Base-by-base conservation (phyloP, 2,797 vertebrate species). In the Cuculus canorus region DNA sequence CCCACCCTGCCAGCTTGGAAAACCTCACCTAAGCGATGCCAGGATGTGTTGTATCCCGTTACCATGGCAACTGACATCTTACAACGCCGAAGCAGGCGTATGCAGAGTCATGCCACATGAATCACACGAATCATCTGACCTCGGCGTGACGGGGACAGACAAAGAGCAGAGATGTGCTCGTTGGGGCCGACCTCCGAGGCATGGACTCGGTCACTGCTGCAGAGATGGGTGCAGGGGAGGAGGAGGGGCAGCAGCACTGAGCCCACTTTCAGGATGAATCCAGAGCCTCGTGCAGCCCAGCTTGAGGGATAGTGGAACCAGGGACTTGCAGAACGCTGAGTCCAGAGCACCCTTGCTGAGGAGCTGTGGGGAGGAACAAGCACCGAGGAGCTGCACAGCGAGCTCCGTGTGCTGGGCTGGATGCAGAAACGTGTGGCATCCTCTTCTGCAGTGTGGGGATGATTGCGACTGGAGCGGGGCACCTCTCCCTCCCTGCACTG, bases 11-110 rank as follows among this genome's bases (percentile, higher is more conserved):
- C 95, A 64, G 97, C 96, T 86, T 77, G 69, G 89, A 88, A 68
- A 97, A 90, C 91, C 97, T 97, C 95, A 66, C 77, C 96, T 95
- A 24, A 78, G 96, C 64, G 33, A 83, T 98, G 97, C 97, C 98
- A 97, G 96, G 96, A 96, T 92, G 95, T 87, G 96, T 97, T 93
- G 96, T 77, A 96, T 97, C 94, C 41, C 4, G 96, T 98, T 92
- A 91, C 96, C 96, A 70, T 1, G 84, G 97, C 91, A 97, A 98
- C 98, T 71, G 96, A 71, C 97, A 97, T 96, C 96, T 95, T 85
- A 88, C 60, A 79, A 82, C 27, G 81, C 97, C 64, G 95, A 32
- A 93, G 96, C 88, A 82, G 97, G 97, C 88, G 87, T 89, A 92
- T 92, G 93, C 82, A 43, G 95, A 97, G 97, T 77, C 50, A 43